Base-by-base conservation (phyloP, 1,140 invertebrate species). In the Teleogryllus occipitalis region DNA sequence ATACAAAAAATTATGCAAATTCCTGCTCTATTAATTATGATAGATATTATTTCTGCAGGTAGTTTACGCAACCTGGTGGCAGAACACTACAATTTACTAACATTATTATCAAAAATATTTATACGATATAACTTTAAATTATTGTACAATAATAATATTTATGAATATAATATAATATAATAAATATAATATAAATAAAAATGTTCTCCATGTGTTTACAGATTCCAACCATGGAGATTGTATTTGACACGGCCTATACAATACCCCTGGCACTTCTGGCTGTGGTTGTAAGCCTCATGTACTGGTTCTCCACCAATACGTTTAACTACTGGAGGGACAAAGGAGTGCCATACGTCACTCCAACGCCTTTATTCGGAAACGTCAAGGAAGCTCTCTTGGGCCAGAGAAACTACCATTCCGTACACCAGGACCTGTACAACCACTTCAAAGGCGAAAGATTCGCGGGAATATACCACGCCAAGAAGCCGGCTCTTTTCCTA, bases 401-500 rank as follows among this genome's bases (percentile, higher is more conserved):
- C n/a, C 46, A 54, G n/a, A 49, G 8, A 8, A 27, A 46, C 15
- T 86, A 87, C 75, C 22, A 46, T 18, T 46, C 49, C 22, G 46
- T 48, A 8, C 54, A 48, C 48, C 27, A 54, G n/a, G n/a, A 39
- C 27, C 54, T 78, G 47, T 78, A 78, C 21, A 22, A 78, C 15
- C 5, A 8, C 18, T 72, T 78, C 39, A 48, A 78, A 47, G 77
- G 77, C 39, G n/a, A 76, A 46, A 22, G 12, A 39, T 86, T 84
- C 76, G 87, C 87, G 18, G 89, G 88, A 0, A 85, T 83, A 18
- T 89, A 85, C n/a, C 84, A 87, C 3, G 84, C 88, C 12, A 82
- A 85, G 27, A 85, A 85, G 21, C 89, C 89, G 0, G 82, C 85
- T 7, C 77, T 90, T 5, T 84, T 89, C 21, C 22, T 89, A 0